A percentile compares a stretch with the other conserved stretches of the same genome.
These are phyloP conservation scores for Noctua fimbriata DNA, from an alignment of 2,888 invertebrate genomes.

Conservation along the genomic window DNA sequence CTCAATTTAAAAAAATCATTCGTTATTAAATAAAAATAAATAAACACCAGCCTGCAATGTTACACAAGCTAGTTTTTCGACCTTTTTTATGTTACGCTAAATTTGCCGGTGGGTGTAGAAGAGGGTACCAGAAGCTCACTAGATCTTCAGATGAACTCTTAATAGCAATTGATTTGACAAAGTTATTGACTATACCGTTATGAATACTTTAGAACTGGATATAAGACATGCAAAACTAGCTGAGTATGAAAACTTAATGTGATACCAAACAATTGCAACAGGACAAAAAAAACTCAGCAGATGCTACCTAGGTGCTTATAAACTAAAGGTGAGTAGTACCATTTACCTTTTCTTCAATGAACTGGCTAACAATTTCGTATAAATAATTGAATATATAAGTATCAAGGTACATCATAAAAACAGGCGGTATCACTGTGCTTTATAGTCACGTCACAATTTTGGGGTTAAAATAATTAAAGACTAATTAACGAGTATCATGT, in stretches of 20 bases:
- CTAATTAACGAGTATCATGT: conserved; percentile 6
- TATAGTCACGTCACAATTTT: background rate
- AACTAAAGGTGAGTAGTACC: background rate
- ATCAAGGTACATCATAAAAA: background rate
- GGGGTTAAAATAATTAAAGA: background rate
- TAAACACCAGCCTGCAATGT: background rate
- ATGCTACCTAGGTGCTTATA: background rate
- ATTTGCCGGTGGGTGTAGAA: background rate
- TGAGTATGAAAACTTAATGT: background rate
- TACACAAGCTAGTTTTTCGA: background rate
- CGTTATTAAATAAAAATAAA: background rate
- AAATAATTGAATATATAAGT: background rate
- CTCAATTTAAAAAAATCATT: too few species aligned
- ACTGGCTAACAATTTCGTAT: background rate
- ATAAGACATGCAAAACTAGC: background rate
- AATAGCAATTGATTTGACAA: background rate
- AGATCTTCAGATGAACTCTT: background rate
- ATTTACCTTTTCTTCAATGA: background rate
- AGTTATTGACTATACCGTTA: background rate
- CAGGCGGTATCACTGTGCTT: background rate
- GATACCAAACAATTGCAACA: background rate
- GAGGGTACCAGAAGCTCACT: background rate
- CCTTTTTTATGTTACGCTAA: background rate
- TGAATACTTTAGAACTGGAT: background rate
- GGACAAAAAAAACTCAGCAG: background rate